Conservation (phyloP, 2,113 vertebrate genomes). For the Gymnogyps californianus region DNA sequence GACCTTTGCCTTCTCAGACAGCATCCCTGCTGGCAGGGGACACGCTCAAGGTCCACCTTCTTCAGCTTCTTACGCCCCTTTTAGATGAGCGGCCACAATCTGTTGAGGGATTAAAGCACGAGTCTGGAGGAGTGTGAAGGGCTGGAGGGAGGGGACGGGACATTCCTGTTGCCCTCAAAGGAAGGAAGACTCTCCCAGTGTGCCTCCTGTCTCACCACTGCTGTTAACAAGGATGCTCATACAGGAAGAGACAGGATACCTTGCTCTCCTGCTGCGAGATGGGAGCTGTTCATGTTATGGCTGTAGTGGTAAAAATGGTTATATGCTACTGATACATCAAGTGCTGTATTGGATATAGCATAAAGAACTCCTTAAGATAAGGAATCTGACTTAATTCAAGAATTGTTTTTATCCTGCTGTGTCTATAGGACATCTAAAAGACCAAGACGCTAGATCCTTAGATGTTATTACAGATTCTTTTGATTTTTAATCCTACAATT, state of each 20-base stretch:
- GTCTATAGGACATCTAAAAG: neutral
- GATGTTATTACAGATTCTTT: neutral
- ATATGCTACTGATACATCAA: neutral
- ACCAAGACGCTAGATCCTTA: neutral
- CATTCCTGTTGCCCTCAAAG: neutral
- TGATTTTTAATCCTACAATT: neutral
- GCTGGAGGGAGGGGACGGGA: neutral
- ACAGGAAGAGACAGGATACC: neutral
- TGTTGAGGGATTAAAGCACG: neutral
- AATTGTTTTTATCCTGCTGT: neutral
- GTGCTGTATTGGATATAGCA: neutral
- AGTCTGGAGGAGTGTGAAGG: neutral
- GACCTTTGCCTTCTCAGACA: neutral
- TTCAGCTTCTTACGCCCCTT: neutral
- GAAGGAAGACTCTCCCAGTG: neutral
- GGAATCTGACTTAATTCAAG: neutral
- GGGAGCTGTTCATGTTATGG: neutral
- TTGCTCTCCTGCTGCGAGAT: neutral
- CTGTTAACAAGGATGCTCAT: neutral
- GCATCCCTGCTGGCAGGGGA: neutral
- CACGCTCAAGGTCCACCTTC: neutral
- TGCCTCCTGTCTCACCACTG: neutral
- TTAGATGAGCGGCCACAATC: fast-evolving
- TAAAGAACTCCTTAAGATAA: neutral
- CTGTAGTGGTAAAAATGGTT: neutral